These are phyloP conservation scores for Polietes domitor DNA, from an alignment of 2,888 invertebrate genomes.

Conservation along the genomic window DNA sequence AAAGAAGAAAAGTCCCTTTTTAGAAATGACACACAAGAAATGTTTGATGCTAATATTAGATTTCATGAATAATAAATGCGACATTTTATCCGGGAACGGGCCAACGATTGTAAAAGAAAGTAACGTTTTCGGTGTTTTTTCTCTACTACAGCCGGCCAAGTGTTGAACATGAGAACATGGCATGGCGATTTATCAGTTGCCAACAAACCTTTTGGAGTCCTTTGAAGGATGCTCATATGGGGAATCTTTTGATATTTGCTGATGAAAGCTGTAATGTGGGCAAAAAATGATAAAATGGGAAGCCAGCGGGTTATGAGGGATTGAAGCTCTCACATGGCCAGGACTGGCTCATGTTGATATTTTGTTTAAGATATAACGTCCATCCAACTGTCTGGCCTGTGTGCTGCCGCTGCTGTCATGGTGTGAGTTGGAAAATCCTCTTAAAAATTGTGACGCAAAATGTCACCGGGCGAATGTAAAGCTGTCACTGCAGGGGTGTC, in stretches of 20 bases:
- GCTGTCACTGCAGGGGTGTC: slow-evolving; percentile 36
- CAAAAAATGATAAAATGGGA: slow-evolving; percentile 30
- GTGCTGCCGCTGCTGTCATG: not conserved
- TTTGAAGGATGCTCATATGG: not conserved
- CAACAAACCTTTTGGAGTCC: slow-evolving; percentile 12
- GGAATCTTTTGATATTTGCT: not conserved
- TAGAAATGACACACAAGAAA: slow-evolving; percentile 52
- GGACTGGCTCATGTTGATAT: not conserved
- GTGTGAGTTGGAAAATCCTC: slow-evolving; percentile 30
- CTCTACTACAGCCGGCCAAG: not conserved
- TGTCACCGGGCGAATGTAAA: slow-evolving; percentile 39
- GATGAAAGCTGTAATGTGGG: slow-evolving; percentile 26
- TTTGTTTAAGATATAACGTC: not conserved
- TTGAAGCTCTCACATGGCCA: not conserved
- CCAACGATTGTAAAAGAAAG: not conserved
- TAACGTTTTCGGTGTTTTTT: too few relatives aligned
- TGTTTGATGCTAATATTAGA: slow-evolving; percentile 62
- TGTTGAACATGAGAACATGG: slow-evolving; percentile 42
- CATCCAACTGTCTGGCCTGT: not conserved
- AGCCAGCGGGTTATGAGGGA: too few relatives aligned
- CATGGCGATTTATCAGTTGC: slow-evolving; percentile 33
- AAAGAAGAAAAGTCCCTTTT: slow-evolving; percentile 18
- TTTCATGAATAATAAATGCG: slow-evolving; percentile 66
- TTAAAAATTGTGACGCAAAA: slow-evolving; percentile 45
- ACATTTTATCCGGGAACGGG: slow-evolving; percentile 15